Base-by-base conservation (phyloP, 1,140 invertebrate species). In the Heliconius nattereri region DNA sequence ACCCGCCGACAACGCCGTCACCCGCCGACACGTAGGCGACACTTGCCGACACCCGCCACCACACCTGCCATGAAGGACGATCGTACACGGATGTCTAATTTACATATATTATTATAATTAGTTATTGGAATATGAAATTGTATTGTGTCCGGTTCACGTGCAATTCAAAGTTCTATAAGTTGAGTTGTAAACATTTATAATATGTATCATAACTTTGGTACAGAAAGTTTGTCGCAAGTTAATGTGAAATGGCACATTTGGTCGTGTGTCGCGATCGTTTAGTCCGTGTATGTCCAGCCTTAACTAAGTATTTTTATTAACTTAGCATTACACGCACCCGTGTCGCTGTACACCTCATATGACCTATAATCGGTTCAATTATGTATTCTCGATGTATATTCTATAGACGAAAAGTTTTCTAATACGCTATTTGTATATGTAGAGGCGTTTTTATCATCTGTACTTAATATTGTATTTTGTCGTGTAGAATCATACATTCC, bases 401-500 rank as follows among this genome's bases (percentile, higher is more conserved):
- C 85, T 86, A 83, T 86, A 90, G 85, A 86, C 84, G 84, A 87
- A 78, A 83, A 82, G 82, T 84, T 76, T 49, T 76, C 75, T 71
- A 80, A 84, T 82, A 84, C 81, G 76, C 78, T 84, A 82, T 80
- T 76, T 84, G 81, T 84, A 82, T 80, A 82, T 80, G 83, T 84
- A 84, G 90, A 79, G 83, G 85, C 83, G 85, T 90, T 89, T 89
- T 89, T 89, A 89, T 91, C 87, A 90, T 93, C 86, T 85, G 91
- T 93, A 94, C 91, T 94, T 92, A 92, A 92, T 88, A 89, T 90
- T 90, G 87, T 92, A 92, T 92, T 89, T 91, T 77, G 85, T 91
- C 89, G 81, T 91, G 87, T 92, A 94, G 91, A 89, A 90, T 93
- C 89, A 88, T 91, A 89, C 92, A 93, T 93, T 94, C 91, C 91